A percentile compares a stretch with the other conserved stretches of the same genome.
Conservation (phyloP, 1,140 invertebrate genomes). For the Cheumatopsyche charites region DNA sequence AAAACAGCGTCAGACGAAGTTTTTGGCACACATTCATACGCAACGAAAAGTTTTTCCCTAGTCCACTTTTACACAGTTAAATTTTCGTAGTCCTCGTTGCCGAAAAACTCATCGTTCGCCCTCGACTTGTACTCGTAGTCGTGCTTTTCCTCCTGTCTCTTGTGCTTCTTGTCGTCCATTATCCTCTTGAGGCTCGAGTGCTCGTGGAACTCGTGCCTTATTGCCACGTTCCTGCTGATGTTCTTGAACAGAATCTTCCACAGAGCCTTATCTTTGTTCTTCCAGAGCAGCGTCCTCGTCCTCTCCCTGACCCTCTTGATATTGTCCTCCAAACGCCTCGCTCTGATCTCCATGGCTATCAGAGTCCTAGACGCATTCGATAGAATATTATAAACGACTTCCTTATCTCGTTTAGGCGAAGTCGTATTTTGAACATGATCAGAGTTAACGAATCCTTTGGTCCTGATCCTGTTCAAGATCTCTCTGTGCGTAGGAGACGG, state of each 20-base stretch:
- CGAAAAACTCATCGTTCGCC: constrained; percentile 37
- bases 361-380: constrained; percentile 61
- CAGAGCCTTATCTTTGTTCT: constrained; percentile 61
- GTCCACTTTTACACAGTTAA: constrained; percentile 29
- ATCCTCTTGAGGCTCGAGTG: constrained; percentile 56
- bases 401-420: constrained; percentile 34
- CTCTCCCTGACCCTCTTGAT: constrained; percentile 62
- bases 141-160: constrained; percentile 25
- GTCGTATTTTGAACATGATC: constrained; percentile 36
- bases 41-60: too few species aligned
- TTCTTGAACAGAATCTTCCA: constrained; percentile 63
- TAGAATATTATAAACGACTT: constrained; percentile 47
- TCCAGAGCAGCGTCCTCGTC: constrained; percentile 62
- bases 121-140: constrained; percentile 39
- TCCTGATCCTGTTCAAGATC: constrained; percentile 40
- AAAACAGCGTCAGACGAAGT: neutral
- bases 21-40: constrained; percentile 1
- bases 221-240: constrained; percentile 60
- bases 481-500: constrained; percentile 41
- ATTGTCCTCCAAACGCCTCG: constrained; percentile 62
- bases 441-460: constrained; percentile 30
- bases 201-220: constrained; percentile 60
- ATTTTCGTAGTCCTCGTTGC: constrained; percentile 43
- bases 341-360: constrained; percentile 64
- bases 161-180: constrained; percentile 42